Evolutionary conservation across 2,113 vertebrate species (phyloP), one percentile per base, ranked within the genome.

Genomic region (Tympanuchus pallidicinctus): DNA sequence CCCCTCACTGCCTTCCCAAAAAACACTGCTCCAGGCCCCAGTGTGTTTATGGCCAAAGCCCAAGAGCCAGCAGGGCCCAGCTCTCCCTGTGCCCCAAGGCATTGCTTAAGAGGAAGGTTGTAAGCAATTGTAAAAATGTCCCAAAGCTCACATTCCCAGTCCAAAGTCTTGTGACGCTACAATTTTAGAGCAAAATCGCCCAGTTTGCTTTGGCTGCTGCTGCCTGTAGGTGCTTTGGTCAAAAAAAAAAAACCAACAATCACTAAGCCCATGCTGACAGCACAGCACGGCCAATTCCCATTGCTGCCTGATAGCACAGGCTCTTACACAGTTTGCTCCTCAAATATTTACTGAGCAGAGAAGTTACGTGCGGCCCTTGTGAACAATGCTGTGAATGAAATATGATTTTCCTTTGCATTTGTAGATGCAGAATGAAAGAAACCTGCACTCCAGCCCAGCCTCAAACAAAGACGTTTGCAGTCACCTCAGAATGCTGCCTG

Each of bases 401-500:
- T 0, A 3, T 24, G 32, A 4, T 65, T 90, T 90, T 82, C 4
- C 32, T 69, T 87, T 11, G 8, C 12, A 30, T 57, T 83, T 76
- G 63, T 25, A 15, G 19, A 28, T 0, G 0, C 1, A 1, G 60
- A 14, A 43, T 5, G 36, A 82, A 79, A 34, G 59, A 79, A 79
- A 38, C 54, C 43, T 89, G 66, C 48, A 14, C 32, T 82, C 1
- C 2, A 85, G 60, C 59, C 59, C 85, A 87, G 78, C 9, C n/a
- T 42, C 54, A 45, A 73, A 59, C 3, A 88, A 59, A 72, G 85
- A 70, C 13, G 18, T 42, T 86, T 92, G 27, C 38, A 63, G 38
- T 19, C 82, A 69, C 54, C 90, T 61, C 78, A 86, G 86, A 84
- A 69, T 57, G 78, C 61, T 72, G 80, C 70, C 88, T 84, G 81